Evolutionary conservation across 2,113 vertebrate genomes (phyloP).

Genomic region (Mobula birostris): DNA sequence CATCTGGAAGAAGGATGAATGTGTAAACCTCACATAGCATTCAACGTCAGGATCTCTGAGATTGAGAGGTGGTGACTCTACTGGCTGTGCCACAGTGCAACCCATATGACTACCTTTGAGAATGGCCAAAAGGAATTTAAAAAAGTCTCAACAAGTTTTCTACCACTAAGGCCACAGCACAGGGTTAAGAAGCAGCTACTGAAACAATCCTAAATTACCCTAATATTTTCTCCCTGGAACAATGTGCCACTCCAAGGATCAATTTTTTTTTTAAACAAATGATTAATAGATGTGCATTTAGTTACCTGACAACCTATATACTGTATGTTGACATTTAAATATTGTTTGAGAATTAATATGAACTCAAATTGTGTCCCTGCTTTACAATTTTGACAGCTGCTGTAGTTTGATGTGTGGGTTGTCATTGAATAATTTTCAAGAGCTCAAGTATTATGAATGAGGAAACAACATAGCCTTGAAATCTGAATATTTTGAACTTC

Average conservation of each 20-base stretch:
- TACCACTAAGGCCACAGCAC: neutral
- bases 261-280: neutral
- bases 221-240: neutral
- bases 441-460: neutral
- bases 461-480: neutral
- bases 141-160: neutral
- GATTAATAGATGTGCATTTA: neutral
- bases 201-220: neutral
- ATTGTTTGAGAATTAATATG: neutral
- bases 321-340: neutral
- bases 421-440: neutral
- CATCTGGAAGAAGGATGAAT: no score
- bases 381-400: neutral
- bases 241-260: neutral
- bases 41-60: no score
- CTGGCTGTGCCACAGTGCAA: neutral
- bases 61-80: no score
- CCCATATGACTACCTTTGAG: neutral
- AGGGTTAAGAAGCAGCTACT: neutral
- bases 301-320: neutral
- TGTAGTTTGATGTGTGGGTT: neutral
- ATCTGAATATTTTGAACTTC: neutral
- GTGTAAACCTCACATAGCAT: no score
- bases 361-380: neutral
- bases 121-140: no score